These are phyloP conservation scores for Diloba caeruleocephala DNA, from an alignment of 2,888 invertebrate genomes.

Conservation along the genomic window DNA sequence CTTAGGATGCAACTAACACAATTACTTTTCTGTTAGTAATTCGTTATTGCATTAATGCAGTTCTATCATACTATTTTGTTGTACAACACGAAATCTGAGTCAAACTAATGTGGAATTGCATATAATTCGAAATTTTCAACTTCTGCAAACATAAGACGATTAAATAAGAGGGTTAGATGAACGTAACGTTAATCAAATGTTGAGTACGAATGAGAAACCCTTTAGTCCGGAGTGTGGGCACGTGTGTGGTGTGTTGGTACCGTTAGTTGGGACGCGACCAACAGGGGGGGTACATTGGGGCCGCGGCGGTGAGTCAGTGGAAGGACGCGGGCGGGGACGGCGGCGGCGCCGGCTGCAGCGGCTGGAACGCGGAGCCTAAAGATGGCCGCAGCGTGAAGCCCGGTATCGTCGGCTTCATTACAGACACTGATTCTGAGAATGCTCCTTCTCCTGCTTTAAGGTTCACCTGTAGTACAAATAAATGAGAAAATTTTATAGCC, in stretches of 20 bases:
- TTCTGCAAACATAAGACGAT: constrained; percentile 26
- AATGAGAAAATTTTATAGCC: too few relatives aligned
- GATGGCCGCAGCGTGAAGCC: constrained; percentile 94
- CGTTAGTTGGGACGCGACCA: too few relatives aligned
- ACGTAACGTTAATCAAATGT: constrained; percentile 35
- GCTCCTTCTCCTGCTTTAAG: constrained; percentile 89
- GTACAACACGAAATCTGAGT: constrained; percentile 30
- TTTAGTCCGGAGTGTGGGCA: constrained; percentile 18
- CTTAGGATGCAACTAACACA: constrained; percentile 51
- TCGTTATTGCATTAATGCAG: constrained; percentile 29
- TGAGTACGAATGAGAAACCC: constrained; percentile 34
- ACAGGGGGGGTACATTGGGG: constrained; percentile 2
- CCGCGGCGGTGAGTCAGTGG: constrained; percentile 46
- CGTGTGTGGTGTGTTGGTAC: constrained; percentile 8
- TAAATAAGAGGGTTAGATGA: constrained; percentile 38
- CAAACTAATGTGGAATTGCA: constrained; percentile 34
- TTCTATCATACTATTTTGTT: constrained; percentile 29
- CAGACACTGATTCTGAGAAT: constrained; percentile 73
- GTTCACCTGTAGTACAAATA: constrained; percentile 82
- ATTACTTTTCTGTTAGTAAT: constrained; percentile 33
- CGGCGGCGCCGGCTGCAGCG: constrained; percentile 84
- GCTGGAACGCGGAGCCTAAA: constrained; percentile 94
- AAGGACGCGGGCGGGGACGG: constrained; percentile 46
- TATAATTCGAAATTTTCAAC: constrained; percentile 28
- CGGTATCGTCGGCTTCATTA: constrained; percentile 90